Base-by-base conservation (phyloP, 2,113 vertebrate species). In the Caranx melampygus region DNA sequence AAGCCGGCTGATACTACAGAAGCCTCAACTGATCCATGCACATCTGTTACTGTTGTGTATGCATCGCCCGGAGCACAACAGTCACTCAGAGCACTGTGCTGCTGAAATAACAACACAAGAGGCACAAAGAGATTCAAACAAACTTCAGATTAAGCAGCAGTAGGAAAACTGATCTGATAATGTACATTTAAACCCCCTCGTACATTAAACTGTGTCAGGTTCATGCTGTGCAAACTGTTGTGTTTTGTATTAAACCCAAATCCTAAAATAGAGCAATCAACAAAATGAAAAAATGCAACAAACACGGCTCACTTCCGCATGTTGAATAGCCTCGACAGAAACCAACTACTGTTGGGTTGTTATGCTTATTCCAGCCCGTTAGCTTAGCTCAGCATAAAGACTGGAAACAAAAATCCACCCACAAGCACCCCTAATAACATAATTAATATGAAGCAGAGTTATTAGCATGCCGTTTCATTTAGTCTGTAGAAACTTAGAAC, bases 1-100 rank as follows among this genome's bases (percentile, higher is more conserved):
- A 74, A 79, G 82, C 79, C 10, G 0, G 16, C 65, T 78, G 59
- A 78, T 51, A 5, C 67, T 34, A 80, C 80, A 72, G 83, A 90
- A 86, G 78, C 81, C 77, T 81, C 31, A 47, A 11, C 82, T 86
- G 75, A 89, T 79, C 79, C 69, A 49, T 18, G 15, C 33, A 12
- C 82, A 76, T 86, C 72, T 70, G 86, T 73, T 62, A 79, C 49
- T 61, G 84, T 65, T 84, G 64, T 52, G 77, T 85, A 81, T 16
- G 54, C 49, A 64, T 26, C 6, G 59, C 76, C 70, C 52, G 57
- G 40, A 65, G 86, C 61, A 8, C 0, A 75, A 65, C 78, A 72
- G 77, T 3, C 57, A 40, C 6, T 37, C 21, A 51, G 33, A 72
- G 60, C 26, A 11, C n/a, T 12, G 65, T 59, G 54, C 42, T 62